These are phyloP conservation scores for Ormyrus pomaceus DNA, from an alignment of 2,888 invertebrate genomes.

Conservation along the genomic window DNA sequence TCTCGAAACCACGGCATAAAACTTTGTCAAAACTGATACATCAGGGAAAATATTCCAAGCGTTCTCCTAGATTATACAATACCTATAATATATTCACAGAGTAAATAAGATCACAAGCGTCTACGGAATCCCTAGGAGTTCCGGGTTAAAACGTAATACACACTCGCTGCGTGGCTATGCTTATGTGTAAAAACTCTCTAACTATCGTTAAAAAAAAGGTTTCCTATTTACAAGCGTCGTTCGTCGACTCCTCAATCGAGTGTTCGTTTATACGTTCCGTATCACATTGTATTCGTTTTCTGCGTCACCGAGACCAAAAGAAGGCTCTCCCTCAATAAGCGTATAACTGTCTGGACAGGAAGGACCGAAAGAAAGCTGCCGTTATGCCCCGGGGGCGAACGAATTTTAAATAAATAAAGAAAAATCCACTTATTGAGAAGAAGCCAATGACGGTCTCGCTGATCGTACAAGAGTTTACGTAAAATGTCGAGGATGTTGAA, in stretches of 20 bases:
- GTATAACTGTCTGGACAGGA: too few species aligned
- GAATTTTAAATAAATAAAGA: too few species aligned
- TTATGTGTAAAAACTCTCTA: conserved; percentile 56
- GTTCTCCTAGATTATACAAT: conserved; percentile 63
- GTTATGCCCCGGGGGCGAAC: too few species aligned
- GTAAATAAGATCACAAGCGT: conserved; percentile 75
- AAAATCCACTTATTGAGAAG: too few species aligned
- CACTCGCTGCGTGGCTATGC: conserved; percentile 65
- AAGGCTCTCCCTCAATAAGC: too few species aligned
- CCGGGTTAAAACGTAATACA: conserved; percentile 70
- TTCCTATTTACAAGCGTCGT: conserved; percentile 56
- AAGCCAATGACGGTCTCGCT: too few species aligned
- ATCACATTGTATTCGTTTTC: conserved; percentile 48
- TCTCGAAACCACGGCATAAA: conserved; percentile 69
- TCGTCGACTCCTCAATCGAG: conserved; percentile 40
- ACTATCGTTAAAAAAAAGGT: conserved; percentile 51
- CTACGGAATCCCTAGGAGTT: conserved; percentile 65
- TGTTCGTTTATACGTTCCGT: conserved; percentile 38
- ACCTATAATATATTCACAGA: conserved; percentile 63
- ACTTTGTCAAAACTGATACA: conserved; percentile 65
- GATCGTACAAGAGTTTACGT: too few species aligned
- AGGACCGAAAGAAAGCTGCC: too few species aligned
- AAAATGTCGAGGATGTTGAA: too few species aligned
- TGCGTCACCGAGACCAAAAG: too few species aligned
- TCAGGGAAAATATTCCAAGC: conserved; percentile 68